These are phyloP conservation scores for Hippoglossus hippoglossus DNA, from an alignment of 2,797 vertebrate species.

Conservation along the genomic window DNA sequence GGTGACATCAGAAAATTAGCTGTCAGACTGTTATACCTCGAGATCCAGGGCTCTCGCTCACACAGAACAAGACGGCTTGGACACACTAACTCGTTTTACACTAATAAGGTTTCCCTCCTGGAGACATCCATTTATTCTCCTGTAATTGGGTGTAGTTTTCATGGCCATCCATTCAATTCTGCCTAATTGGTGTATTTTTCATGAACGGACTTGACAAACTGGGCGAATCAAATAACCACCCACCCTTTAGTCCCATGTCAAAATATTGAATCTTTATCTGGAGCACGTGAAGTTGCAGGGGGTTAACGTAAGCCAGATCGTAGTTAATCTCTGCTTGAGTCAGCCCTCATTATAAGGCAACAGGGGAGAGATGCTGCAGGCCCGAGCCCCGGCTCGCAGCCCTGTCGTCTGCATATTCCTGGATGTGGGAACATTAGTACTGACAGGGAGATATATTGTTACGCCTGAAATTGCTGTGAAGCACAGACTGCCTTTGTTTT, in stretches of 20 bases:
- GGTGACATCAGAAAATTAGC: constrained; percentile 15
- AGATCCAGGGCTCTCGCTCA: constrained; percentile 12
- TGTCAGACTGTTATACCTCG: constrained; percentile 5
- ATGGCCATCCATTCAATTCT: constrained; percentile 33
- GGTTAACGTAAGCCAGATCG: constrained; percentile 81
- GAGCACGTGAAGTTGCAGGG: constrained; percentile 48
- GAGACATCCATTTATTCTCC: constrained; percentile 41
- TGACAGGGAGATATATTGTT: constrained; percentile 75
- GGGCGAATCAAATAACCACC: constrained; percentile 30
- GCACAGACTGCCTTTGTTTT: constrained; percentile 66
- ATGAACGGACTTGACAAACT: constrained; percentile 37
- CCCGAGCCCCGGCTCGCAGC: constrained; percentile 66
- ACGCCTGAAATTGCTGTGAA: constrained; percentile 46
- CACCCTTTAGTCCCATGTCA: constrained; percentile 42
- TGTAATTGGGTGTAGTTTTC: constrained; percentile 52
- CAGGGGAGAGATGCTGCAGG: constrained; percentile 79
- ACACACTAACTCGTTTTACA: constrained; percentile 35
- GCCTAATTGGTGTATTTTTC: constrained; percentile 51
- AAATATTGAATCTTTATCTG: constrained; percentile 67
- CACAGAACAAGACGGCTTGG: background rate
- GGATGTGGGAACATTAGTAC: constrained; percentile 76
- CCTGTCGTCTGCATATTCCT: constrained; percentile 68
- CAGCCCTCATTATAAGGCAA: constrained; percentile 76
- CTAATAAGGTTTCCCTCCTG: constrained; percentile 45
- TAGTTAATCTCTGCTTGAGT: constrained; percentile 75